Evolutionary conservation across 2,888 invertebrate genomes (phyloP).

Genomic region (Troides aeacus): DNA sequence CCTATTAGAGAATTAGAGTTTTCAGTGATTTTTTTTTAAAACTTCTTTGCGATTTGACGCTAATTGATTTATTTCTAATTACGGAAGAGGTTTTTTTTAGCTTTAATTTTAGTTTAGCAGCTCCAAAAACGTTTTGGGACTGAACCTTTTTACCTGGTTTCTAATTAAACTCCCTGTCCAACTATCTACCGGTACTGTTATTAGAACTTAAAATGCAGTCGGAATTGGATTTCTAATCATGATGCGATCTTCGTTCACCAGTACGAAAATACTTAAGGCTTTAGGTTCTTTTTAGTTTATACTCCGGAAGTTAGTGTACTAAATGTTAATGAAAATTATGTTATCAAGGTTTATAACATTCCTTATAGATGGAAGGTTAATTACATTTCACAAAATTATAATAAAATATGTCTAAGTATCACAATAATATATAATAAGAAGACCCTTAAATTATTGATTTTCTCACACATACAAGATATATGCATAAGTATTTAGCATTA

Average conservation of each 20-base stretch:
- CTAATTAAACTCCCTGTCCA: conserved; percentile 21
- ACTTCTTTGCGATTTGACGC: conserved; percentile 27
- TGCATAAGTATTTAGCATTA: too few relatives aligned
- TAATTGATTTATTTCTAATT: conserved; percentile 20
- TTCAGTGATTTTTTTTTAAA: conserved; percentile 33
- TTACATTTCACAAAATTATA: too few relatives aligned
- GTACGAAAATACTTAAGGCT: too few relatives aligned
- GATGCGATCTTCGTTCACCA: not conserved
- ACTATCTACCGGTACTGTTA: conserved; percentile 2
- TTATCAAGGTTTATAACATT: not conserved
- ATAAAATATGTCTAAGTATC: too few relatives aligned
- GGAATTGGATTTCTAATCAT: not conserved
- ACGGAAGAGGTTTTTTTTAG: not conserved
- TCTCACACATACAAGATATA: too few relatives aligned
- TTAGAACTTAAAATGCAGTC: not conserved
- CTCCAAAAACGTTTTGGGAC: conserved; percentile 9
- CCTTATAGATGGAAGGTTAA: too few relatives aligned
- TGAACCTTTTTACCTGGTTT: conserved; percentile 11
- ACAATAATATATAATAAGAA: too few relatives aligned
- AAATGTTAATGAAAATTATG: not conserved
- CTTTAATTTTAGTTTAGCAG: conserved; percentile 3
- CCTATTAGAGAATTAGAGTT: conserved; percentile 49
- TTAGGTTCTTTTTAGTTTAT: not conserved
- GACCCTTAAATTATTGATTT: too few relatives aligned
- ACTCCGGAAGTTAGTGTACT: not conserved